Evolutionary conservation across 1,140 invertebrate species (phyloP), one percentile per base, ranked within the genome.

Genomic region (Dreissena polymorpha): DNA sequence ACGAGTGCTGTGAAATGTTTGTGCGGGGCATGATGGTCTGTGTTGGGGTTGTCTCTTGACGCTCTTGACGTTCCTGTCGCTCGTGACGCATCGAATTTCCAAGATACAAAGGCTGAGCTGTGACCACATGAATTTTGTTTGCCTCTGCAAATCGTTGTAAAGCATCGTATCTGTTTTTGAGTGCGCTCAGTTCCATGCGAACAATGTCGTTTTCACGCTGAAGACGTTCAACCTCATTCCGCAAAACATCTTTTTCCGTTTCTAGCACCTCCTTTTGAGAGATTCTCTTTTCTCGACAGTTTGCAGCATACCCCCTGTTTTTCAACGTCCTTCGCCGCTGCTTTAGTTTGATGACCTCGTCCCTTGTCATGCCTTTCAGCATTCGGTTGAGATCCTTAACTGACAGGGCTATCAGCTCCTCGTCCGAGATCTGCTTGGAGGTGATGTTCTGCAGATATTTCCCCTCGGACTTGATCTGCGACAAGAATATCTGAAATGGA

Each of bases 281-380:
- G 25, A 93, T 86, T 53, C 93, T 87, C 72, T 93, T 93, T 76
- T 92, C 91, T 10, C 99, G 95, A 92, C 99, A 99, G 92, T 99
- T 99, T 90, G 99, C 98, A 29, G 99, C 99, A 94, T 99, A 99
- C 3, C 98, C 98, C 16, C 99, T 95, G 93, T 99, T 99, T 93
- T 99, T 99, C 21, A 99, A 94, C 13, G 99, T 99, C 84, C 99
- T 95, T 49, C 99, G 94, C 91, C 99, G 98, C 93, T 99, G 98
- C 94, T 99, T 99, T 79, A 99, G 93, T 63, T 97, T 95, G 14
- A 96, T 95, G 0, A 99, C 96, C 90, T 97, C 96, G 90, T 99
- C 97, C 21, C 97, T 94, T 0, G 97, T 96, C 89, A 96, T 96
- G 10, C 97, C 98, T 91, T 99, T 98, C 10, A 99, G 94, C 39